phyloP scores from a whole-genome alignment of 2,888 invertebrate genomes.

The Rhodophaea formosa region DNA sequence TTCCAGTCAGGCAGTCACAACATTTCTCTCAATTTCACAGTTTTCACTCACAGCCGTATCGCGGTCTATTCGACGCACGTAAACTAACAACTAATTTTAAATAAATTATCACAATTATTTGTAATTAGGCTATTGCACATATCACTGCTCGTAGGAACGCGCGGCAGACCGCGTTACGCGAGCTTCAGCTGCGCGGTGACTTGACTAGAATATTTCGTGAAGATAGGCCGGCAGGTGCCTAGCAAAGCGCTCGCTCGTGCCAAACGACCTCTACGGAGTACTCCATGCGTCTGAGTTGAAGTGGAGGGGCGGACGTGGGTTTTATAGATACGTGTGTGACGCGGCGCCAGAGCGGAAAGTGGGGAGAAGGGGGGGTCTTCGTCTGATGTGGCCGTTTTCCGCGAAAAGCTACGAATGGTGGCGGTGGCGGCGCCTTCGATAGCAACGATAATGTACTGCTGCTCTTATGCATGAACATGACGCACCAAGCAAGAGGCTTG shows the following conservation, averaged over 20 bases:
- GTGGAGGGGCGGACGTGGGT: constrained; percentile 70
- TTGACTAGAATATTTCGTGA: constrained; percentile 78
- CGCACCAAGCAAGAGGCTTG: constrained; percentile 60
- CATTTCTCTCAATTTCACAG: constrained; percentile 66
- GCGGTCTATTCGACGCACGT: constrained; percentile 62
- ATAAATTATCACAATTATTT: constrained; percentile 78
- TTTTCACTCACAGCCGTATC: constrained; percentile 79
- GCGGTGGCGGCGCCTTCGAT: constrained; percentile 47
- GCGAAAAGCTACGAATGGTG: constrained; percentile 72
- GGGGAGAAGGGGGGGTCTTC: constrained; percentile 35
- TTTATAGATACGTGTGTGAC: constrained; percentile 73
- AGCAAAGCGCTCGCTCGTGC: constrained; percentile 83
- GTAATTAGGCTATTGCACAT: constrained; percentile 79
- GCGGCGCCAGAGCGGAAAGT: constrained; percentile 52
- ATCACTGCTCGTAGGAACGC: constrained; percentile 80
- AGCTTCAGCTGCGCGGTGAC: constrained; percentile 76
- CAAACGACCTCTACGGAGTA: constrained; percentile 83
- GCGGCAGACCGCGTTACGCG: constrained; percentile 76
- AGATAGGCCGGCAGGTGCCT: constrained; percentile 81
- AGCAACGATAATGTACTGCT: constrained; percentile 54
- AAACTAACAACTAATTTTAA: constrained; percentile 77
- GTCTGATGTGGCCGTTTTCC: constrained; percentile 72
- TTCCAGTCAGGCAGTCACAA: constrained; percentile 80
- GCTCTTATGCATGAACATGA: constrained; percentile 53
- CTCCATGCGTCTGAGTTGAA: constrained; percentile 81